A percentile compares a stretch with the other conserved stretches of the same genome.
Conservation (phyloP, 1,140 invertebrate species). For the Ostrea edulis region DNA sequence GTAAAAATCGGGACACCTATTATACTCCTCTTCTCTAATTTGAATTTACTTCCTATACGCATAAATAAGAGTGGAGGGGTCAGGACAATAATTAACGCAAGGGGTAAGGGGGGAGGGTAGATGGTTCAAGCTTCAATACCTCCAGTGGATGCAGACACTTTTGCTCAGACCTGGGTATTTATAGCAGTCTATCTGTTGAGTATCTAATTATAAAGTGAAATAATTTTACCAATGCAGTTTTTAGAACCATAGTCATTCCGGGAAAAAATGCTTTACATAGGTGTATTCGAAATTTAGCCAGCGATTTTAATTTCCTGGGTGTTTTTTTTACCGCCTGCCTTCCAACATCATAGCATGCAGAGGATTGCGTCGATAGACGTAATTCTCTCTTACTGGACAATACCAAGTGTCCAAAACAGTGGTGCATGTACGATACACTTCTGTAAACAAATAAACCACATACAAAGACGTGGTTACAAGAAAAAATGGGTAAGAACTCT, state of each 20-base stretch:
- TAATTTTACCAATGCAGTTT: too few species aligned
- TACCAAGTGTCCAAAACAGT: neutral
- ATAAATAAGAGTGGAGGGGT: too few species aligned
- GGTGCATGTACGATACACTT: neutral
- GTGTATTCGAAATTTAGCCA: neutral
- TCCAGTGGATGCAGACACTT: neutral
- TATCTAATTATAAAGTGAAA: too few species aligned
- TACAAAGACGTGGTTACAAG: slow-evolving; percentile 21
- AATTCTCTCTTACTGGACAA: neutral
- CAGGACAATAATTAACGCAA: too few species aligned
- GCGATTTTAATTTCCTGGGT: neutral
- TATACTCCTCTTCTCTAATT: too few species aligned
- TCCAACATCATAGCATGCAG: neutral
- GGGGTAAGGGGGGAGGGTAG: too few species aligned
- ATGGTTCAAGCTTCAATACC: too few species aligned
- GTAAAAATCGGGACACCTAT: too few species aligned
- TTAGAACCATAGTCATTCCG: neutral
- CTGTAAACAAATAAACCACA: neutral
- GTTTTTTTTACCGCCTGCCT: neutral
- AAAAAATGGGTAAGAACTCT: neutral
- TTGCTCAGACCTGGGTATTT: neutral
- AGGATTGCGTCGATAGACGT: neutral
- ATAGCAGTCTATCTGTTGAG: neutral
- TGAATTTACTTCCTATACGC: too few species aligned
- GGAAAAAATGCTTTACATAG: neutral